Evolutionary conservation across 2,113 vertebrate species (phyloP), one percentile per base, ranked within the genome.

Genomic region (Hassar affinis): DNA sequence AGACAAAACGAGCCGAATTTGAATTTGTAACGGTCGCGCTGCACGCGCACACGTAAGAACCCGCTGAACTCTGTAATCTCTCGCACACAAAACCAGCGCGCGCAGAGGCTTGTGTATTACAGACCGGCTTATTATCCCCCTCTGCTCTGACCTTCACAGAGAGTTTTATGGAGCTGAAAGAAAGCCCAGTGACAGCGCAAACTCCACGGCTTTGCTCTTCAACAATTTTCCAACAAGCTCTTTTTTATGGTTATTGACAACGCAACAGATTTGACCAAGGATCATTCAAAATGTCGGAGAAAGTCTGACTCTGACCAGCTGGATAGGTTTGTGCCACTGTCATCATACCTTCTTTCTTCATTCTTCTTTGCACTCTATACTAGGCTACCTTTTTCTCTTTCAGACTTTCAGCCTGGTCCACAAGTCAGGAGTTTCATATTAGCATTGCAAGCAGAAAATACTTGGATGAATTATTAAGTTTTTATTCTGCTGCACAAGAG

Each of bases 11-110:
- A 54, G 80, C 68, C 9, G 12, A 18, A 45, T 84, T 84, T 74
- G 83, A 84, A 84, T 84, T 79, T 85, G 33, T 78, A 78, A 84
- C 79, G 79, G 74, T 79, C 82, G 79, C 64, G 18, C 79, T 81
- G 80, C 71, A 68, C 79, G 68, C 57, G 33, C 56, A 33, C 76
- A 61, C 61, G 47, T 49, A 84, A 78, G 69, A 81, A 84, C 77
- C 83, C 83, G 57, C 45, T 82, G 64, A 81, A 80, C 80, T 54
- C 71, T 83, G 15, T 56, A 49, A 75, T 64, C 54, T 74, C 74
- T 54, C 61, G 22, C 45, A 11, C 79, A 75, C 81, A 82, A 47
- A 52, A 17, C 47, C n/a, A 30, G 71, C 45, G 71, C 71, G 45
- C 71, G 18, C 18, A 49, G 72, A n/a, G n/a, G n/a, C 72, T 75